These are phyloP conservation scores for Amblyjoppa proteus DNA, from an alignment of 2,888 invertebrate genomes.

Conservation along the genomic window DNA sequence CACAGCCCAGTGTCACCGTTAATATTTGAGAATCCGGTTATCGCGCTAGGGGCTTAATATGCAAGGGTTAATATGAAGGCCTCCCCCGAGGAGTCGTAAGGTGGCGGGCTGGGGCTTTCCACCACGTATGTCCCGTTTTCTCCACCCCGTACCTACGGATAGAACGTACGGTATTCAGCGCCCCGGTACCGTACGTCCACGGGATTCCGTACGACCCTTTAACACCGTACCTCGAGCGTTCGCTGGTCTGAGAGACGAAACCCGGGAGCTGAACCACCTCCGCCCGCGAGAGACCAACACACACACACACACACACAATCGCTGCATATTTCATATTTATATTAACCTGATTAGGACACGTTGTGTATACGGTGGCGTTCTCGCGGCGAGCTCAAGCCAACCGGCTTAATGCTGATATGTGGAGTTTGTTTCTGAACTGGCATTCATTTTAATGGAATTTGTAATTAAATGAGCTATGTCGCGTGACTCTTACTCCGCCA, in stretches of 20 bases:
- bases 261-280: conserved; percentile 66
- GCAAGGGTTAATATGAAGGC: conserved; percentile 84
- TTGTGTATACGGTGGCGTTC: conserved; percentile 69
- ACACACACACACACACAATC: conserved; percentile 71
- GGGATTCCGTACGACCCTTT: conserved; percentile 77
- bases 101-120: conserved; percentile 77
- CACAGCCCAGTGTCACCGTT: conserved; percentile 76
- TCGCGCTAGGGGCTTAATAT: conserved; percentile 81
- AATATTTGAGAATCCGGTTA: conserved; percentile 84
- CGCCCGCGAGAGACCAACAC: conserved; percentile 67
- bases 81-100: conserved; percentile 84
- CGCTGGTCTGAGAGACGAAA: conserved; percentile 53
- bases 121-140: conserved; percentile 63
- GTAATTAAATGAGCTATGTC: conserved; percentile 84
- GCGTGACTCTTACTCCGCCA: conserved; percentile 74
- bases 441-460: conserved; percentile 85
- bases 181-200: conserved; percentile 74
- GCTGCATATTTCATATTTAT: conserved; percentile 85
- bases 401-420: conserved; percentile 84
- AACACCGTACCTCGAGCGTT: conserved; percentile 71
- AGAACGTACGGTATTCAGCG: conserved; percentile 63
- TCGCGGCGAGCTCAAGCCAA: conserved; percentile 72
- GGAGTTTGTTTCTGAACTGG: conserved; percentile 85
- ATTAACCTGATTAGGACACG: conserved; percentile 85
- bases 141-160: conserved; percentile 49